Conservation (phyloP, 2,797 vertebrate species). For the Carcharodon carcharias region DNA sequence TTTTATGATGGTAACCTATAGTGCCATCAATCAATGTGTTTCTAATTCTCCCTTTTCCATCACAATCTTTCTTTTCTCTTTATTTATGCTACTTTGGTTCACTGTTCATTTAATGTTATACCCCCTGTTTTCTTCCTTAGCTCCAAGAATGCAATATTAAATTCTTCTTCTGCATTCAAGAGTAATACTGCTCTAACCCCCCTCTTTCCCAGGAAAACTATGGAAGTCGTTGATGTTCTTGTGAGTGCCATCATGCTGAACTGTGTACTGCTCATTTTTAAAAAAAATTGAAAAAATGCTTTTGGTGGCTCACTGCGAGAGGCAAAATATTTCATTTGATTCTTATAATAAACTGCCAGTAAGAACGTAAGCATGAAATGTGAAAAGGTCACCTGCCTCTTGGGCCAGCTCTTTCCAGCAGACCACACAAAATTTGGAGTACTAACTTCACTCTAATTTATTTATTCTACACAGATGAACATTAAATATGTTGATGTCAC, state of each 20-base stretch:
- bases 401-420: neutral
- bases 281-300: neutral
- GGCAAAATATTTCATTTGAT: neutral
- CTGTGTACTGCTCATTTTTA: neutral
- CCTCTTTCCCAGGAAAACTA: neutral
- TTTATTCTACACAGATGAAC: neutral
- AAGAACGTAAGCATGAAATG: neutral
- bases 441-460: neutral
- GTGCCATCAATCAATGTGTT: neutral
- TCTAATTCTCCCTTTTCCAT: neutral
- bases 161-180: neutral
- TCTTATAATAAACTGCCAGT: neutral
- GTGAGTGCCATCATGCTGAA: neutral
- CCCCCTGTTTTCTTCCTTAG: neutral
- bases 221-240: neutral
- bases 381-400: neutral
- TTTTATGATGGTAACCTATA: neutral
- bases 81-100: neutral
- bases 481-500: neutral
- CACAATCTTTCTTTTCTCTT: neutral
- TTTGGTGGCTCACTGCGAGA: neutral
- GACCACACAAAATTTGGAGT: neutral
- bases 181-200: neutral
- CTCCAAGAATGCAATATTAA: neutral
- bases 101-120: neutral